Conservation (phyloP, 2,113 vertebrate species). For the Saccopteryx leptura region DNA sequence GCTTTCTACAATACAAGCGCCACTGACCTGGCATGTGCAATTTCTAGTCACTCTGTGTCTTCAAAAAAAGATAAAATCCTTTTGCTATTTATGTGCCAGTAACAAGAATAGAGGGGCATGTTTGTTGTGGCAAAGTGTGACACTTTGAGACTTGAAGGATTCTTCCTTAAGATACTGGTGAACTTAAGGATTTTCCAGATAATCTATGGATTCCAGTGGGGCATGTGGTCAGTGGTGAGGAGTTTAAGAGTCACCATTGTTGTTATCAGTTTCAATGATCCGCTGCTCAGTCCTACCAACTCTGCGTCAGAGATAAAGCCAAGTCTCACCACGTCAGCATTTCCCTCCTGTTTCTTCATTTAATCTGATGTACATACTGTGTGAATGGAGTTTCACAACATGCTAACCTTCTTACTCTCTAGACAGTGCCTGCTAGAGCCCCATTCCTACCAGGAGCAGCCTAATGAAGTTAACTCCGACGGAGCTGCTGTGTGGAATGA, state of each 20-base stretch:
- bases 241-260: slow-evolving; percentile 3
- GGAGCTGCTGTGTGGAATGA: slow-evolving; percentile 15
- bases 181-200: slow-evolving; percentile 7
- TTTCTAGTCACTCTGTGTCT: slow-evolving; percentile 73
- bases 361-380: neutral
- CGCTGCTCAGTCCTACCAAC: neutral
- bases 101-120: slow-evolving; percentile 53
- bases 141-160: slow-evolving; percentile 36
- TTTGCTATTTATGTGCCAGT: slow-evolving; percentile 76
- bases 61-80: slow-evolving; percentile 75
- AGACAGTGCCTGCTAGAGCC: neutral
- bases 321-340: slow-evolving; percentile 34
- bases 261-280: slow-evolving; percentile 69
- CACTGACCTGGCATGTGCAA: slow-evolving; percentile 67
- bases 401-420: neutral
- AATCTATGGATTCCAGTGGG: slow-evolving; percentile 63
- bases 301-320: neutral
- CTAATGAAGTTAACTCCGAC: slow-evolving; percentile 59
- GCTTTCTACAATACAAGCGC: slow-evolving; percentile 76
- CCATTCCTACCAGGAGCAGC: neutral
- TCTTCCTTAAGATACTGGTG: slow-evolving; percentile 60
- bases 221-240: slow-evolving; percentile 28
- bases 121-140: slow-evolving; percentile 79
- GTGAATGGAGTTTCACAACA: slow-evolving; percentile 5
- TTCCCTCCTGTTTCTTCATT: slow-evolving; percentile 58